Percentiles rank a stretch among this genome's conserved stretches.
These are phyloP conservation scores for Drosophila mimica DNA, from an alignment of 2,888 invertebrate species.

Conservation along the genomic window DNA sequence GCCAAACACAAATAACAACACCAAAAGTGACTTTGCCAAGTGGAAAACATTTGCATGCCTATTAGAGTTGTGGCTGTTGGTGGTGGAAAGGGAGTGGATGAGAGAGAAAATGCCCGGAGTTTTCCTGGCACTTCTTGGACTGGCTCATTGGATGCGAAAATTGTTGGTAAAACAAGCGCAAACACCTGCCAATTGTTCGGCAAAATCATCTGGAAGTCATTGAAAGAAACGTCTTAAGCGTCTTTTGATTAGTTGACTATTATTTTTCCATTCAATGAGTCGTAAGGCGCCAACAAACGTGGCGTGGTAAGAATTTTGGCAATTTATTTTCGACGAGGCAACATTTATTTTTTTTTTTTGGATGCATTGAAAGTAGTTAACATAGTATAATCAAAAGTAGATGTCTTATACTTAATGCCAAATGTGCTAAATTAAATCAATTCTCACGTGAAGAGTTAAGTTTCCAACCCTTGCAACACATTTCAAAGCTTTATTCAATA, in stretches of 20 bases:
- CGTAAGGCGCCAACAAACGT: constrained; percentile 56
- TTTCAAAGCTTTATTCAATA: neutral
- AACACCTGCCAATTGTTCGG: constrained; percentile 75
- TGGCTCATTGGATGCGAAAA: constrained; percentile 75
- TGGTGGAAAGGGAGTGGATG: neutral
- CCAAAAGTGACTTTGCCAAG: constrained; percentile 67
- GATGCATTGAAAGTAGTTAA: neutral
- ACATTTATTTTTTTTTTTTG: neutral
- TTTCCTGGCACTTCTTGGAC: constrained; percentile 17
- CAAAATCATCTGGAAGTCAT: constrained; percentile 39
- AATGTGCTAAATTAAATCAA: neutral
- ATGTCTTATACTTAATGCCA: neutral
- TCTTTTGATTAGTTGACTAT: constrained; percentile 82
- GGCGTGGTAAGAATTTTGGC: neutral
- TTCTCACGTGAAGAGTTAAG: too few relatives aligned
- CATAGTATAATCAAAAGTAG: neutral
- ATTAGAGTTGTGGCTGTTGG: constrained; percentile 24
- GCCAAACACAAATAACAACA: constrained; percentile 44
- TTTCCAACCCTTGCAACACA: neutral
- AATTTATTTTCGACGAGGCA: neutral
- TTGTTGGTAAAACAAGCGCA: constrained; percentile 83
- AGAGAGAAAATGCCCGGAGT: neutral
- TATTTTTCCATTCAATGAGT: constrained; percentile 83
- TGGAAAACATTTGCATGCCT: constrained; percentile 74
- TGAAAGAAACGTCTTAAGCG: constrained; percentile 13